A percentile compares a stretch with the other conserved stretches of the same genome.
phyloP scores from a whole-genome alignment of 2,888 invertebrate genomes.

The Lissocephala sabroskyi region DNA sequence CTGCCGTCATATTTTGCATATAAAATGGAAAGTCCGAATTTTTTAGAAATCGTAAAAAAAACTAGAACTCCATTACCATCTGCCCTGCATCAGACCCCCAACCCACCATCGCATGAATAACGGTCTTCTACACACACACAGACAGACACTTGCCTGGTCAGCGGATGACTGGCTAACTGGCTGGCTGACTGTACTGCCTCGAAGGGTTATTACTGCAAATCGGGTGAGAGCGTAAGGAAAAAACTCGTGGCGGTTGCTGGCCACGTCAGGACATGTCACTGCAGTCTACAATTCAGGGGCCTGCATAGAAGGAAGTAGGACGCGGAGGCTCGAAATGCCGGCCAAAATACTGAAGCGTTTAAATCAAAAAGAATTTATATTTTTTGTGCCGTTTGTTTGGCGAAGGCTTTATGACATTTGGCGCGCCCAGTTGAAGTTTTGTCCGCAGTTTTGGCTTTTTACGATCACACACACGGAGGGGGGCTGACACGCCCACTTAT shows the following conservation, averaged over 20 bases:
- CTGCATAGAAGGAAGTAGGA: background rate
- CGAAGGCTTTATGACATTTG: slow-evolving; percentile 37
- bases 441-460: slow-evolving; percentile 19
- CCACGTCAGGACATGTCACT: slow-evolving; percentile 33
- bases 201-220: slow-evolving; percentile 34
- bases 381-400: slow-evolving; percentile 23
- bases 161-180: slow-evolving; percentile 22
- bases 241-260: background rate
- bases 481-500: slow-evolving; percentile 49
- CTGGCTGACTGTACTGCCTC: background rate
- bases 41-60: background rate
- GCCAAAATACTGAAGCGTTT: slow-evolving; percentile 35
- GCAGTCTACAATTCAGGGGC: slow-evolving; percentile 53
- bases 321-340: background rate
- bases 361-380: slow-evolving; percentile 49
- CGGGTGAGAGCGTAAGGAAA: slow-evolving; percentile 18
- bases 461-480: slow-evolving; percentile 18
- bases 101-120: slow-evolving; percentile 5
- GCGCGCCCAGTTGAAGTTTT: slow-evolving; percentile 20
- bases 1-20: slow-evolving; percentile 39
- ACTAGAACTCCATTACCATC: no score
- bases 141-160: no score
- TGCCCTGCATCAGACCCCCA: no score
- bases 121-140: slow-evolving; percentile 3
- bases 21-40: slow-evolving; percentile 52